Evolutionary conservation across 2,797 vertebrate species (phyloP).

Genomic region (Sebastes nivosus): DNA sequence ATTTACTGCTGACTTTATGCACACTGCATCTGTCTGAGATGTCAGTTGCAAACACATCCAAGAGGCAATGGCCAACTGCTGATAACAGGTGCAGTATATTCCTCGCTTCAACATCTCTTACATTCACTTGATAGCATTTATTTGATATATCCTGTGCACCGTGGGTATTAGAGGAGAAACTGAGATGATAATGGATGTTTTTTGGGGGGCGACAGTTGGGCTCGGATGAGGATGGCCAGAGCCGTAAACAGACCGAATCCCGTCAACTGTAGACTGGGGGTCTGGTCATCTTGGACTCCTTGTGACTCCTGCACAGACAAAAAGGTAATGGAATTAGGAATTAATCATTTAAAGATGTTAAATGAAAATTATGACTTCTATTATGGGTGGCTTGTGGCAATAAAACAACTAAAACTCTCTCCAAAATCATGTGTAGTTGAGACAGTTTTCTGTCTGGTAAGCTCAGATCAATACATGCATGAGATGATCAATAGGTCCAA

Average conservation of each 20-base stretch:
- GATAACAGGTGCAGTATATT: conserved; percentile 63
- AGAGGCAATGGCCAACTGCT: conserved; percentile 30
- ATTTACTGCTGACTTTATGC: conserved; percentile 46
- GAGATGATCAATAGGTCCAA: conserved; percentile 13
- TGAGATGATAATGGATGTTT: neutral
- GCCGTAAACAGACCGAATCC: conserved; percentile 58
- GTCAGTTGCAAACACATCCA: conserved; percentile 29
- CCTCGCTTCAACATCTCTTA: neutral
- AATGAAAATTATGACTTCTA: neutral
- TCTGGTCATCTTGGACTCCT: conserved; percentile 89
- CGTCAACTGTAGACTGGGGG: conserved; percentile 83
- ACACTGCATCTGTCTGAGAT: conserved; percentile 35
- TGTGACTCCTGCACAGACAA: conserved; percentile 88
- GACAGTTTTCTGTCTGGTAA: neutral
- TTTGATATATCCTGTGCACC: neutral
- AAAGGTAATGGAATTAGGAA: conserved; percentile 74
- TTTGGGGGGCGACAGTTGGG: neutral
- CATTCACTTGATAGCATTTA: neutral
- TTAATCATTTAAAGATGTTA: neutral
- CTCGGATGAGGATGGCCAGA: conserved; percentile 57
- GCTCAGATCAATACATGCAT: neutral
- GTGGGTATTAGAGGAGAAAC: neutral
- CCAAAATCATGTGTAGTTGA: neutral
- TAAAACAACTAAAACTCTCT: neutral
- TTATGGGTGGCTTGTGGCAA: neutral